Conservation (phyloP, 2,113 vertebrate species). For the Petroica traversi region DNA sequence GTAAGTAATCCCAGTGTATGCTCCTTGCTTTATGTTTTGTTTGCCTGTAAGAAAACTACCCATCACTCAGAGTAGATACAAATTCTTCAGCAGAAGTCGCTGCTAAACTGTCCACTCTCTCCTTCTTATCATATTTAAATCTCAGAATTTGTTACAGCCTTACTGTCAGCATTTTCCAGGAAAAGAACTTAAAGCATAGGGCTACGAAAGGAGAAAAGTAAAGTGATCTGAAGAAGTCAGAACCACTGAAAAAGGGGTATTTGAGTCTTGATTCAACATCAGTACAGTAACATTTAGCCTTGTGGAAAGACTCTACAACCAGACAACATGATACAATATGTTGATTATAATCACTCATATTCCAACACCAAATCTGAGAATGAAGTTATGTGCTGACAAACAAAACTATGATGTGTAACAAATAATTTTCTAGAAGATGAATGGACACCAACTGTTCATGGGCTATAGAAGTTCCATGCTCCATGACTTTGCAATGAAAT, state of each 20-base stretch:
- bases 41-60: not conserved
- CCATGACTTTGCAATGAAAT: not conserved
- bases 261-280: not conserved
- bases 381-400: not conserved
- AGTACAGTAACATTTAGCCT: not conserved
- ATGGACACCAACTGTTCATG: not conserved
- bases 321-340: not conserved
- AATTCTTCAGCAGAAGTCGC: not conserved
- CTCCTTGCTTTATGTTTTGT: accelerated
- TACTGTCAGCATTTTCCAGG: not conserved
- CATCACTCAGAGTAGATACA: not conserved
- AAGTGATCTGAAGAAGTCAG: not conserved
- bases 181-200: not conserved
- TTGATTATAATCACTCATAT: not conserved
- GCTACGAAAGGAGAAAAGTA: not conserved
- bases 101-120: not conserved
- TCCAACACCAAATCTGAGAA: not conserved
- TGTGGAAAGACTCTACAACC: not conserved
- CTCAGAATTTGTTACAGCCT: not conserved
- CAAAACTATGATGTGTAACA: not conserved
- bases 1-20: not conserved
- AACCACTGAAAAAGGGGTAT: not conserved
- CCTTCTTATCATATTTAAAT: not conserved
- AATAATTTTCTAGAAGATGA: not conserved
- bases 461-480: not conserved